These are phyloP conservation scores for Synergus umbraculus DNA, from an alignment of 2,888 invertebrate species.

Conservation along the genomic window DNA sequence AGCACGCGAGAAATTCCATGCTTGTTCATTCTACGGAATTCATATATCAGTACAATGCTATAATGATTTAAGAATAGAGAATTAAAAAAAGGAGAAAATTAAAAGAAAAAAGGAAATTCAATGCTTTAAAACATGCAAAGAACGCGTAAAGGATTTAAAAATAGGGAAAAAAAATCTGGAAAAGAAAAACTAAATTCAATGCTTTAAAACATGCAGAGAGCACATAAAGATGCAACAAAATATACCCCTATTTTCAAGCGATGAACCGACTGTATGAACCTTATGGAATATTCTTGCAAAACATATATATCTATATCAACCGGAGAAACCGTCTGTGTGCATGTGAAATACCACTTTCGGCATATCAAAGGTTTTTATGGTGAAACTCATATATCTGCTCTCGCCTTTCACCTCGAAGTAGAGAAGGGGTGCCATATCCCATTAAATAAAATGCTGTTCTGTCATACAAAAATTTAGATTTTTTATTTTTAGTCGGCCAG, in stretches of 20 bases:
- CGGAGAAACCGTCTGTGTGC: background rate
- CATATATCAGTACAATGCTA: slow-evolving; percentile 37
- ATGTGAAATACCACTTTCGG: slow-evolving; percentile 4
- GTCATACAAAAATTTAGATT: background rate
- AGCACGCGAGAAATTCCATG: slow-evolving; percentile 46
- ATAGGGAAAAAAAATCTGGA: background rate
- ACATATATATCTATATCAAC: too few species aligned
- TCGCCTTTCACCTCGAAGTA: background rate
- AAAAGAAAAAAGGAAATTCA: background rate
- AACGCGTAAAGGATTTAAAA: slow-evolving; percentile 30
- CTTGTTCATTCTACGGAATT: slow-evolving; percentile 43
- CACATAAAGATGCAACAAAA: too few species aligned
- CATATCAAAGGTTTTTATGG: background rate
- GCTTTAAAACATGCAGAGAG: background rate
- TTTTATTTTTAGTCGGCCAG: background rate
- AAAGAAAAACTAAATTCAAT: background rate
- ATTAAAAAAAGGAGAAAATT: background rate
- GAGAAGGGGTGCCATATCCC: background rate
- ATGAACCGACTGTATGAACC: background rate
- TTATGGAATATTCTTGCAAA: background rate
- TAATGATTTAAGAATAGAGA: slow-evolving; percentile 36
- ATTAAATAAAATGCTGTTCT: background rate
- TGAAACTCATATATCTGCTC: background rate
- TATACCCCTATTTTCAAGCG: background rate
- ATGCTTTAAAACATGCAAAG: background rate